phyloP scores from a whole-genome alignment of 2,888 invertebrate genomes.

The Saturnia japonica region DNA sequence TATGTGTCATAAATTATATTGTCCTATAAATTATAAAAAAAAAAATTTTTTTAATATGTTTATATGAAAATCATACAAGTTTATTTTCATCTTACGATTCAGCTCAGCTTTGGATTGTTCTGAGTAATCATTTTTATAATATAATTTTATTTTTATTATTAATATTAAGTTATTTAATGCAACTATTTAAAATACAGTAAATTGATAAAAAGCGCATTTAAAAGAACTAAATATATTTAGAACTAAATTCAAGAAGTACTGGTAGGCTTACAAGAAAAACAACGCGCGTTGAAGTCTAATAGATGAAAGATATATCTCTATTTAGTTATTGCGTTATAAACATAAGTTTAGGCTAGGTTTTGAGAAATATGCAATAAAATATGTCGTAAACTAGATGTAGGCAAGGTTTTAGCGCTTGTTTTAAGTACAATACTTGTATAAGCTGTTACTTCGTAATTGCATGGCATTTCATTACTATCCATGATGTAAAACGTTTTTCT shows the following conservation, averaged over 20 bases:
- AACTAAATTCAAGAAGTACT: background rate
- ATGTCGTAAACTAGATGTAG: constrained; percentile 24
- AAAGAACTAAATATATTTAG: background rate
- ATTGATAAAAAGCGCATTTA: background rate
- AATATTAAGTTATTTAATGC: background rate
- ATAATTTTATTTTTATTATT: background rate
- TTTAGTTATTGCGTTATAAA: background rate
- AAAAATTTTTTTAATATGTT: background rate
- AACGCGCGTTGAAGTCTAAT: constrained; percentile 23
- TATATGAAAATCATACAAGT: background rate
- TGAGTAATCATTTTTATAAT: constrained; percentile 28
- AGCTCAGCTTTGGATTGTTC: constrained; percentile 42
- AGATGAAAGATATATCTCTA: constrained; percentile 5
- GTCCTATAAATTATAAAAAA: background rate
- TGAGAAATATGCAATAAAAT: constrained; percentile 30
- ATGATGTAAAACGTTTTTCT: background rate
- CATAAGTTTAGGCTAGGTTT: constrained; percentile 21
- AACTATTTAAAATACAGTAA: background rate
- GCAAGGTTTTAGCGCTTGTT: constrained; percentile 23
- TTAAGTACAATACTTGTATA: constrained; percentile 21
- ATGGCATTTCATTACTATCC: background rate
- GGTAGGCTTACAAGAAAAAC: background rate
- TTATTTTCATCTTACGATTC: constrained; percentile 16
- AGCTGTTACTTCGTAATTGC: constrained; percentile 3
- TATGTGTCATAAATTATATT: background rate